These are phyloP conservation scores for Agrilus mali DNA, from an alignment of 2,888 invertebrate species.

Conservation along the genomic window DNA sequence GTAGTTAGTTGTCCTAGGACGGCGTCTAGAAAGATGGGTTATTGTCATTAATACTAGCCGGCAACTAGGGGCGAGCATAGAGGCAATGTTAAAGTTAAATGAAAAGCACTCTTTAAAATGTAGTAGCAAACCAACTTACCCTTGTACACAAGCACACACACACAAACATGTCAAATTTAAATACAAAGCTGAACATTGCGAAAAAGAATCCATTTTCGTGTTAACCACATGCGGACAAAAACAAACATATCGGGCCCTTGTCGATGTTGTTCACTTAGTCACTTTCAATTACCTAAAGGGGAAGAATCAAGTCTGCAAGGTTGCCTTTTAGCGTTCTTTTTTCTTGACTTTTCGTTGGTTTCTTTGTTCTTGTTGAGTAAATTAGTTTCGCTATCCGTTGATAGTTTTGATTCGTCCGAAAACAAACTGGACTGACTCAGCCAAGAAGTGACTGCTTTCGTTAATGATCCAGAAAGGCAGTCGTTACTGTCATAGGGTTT, in stretches of 20 bases:
- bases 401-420: background rate
- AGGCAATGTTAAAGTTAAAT: background rate
- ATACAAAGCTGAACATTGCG: too few species aligned
- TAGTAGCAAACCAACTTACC: too few species aligned
- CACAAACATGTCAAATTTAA: background rate
- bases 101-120: too few species aligned
- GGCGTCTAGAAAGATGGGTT: slow-evolving; percentile 35
- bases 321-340: slow-evolving; percentile 12
- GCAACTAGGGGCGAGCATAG: slow-evolving; percentile 26
- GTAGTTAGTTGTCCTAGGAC: slow-evolving; percentile 25
- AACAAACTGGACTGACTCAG: slow-evolving; percentile 25
- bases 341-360: slow-evolving; percentile 1
- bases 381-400: too few species aligned
- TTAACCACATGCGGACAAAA: slow-evolving; percentile 12
- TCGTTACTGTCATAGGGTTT: slow-evolving; percentile 25
- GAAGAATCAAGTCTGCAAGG: slow-evolving; percentile 17
- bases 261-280: background rate
- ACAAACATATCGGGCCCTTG: slow-evolving; percentile 34
- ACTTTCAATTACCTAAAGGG: slow-evolving; percentile 19
- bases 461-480: slow-evolving; percentile 25
- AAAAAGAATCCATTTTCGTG: slow-evolving; percentile 5
- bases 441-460: slow-evolving; percentile 31
- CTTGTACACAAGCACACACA: background rate
- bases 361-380: background rate
- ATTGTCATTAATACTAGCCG: slow-evolving; percentile 26